Evolutionary conservation across 2,797 vertebrate genomes (phyloP).

Genomic region (Enteromius afrohamiltoni): DNA sequence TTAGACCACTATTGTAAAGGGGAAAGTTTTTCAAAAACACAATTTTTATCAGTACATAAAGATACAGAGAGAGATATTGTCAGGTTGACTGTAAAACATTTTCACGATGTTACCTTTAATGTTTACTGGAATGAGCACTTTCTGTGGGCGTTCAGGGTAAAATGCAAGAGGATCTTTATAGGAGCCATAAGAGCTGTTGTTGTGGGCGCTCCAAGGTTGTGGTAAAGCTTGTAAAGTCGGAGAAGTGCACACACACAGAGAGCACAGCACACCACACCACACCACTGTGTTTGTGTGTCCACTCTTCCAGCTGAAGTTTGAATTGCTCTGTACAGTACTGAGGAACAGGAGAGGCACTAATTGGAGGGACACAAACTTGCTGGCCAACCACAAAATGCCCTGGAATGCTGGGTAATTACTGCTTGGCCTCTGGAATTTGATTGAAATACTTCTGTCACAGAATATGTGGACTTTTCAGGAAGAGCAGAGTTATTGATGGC

Average conservation of each 20-base stretch:
- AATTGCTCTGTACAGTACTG: slow-evolving; percentile 56
- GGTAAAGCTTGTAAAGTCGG: slow-evolving; percentile 43
- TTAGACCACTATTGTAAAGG: not conserved
- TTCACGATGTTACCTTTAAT: not conserved
- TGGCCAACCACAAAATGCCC: slow-evolving; percentile 75
- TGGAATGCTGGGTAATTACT: slow-evolving; percentile 75
- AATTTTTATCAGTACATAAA: not conserved
- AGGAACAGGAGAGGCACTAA: slow-evolving; percentile 65
- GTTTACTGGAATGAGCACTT: slow-evolving; percentile 44
- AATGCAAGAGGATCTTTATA: slow-evolving; percentile 63
- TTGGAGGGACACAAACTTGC: slow-evolving; percentile 71
- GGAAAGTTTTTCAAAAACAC: not conserved
- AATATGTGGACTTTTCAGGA: slow-evolving; percentile 48
- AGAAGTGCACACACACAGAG: slow-evolving; percentile 48
- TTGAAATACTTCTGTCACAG: slow-evolving; percentile 48
- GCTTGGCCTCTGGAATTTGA: slow-evolving; percentile 65
- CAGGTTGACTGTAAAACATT: not conserved
- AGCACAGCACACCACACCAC: slow-evolving; percentile 61
- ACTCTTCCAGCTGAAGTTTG: slow-evolving; percentile 44
- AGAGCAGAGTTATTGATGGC: slow-evolving; percentile 40
- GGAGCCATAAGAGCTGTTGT: slow-evolving; percentile 61
- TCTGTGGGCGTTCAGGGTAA: slow-evolving; percentile 37
- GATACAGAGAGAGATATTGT: not conserved
- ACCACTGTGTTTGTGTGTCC: slow-evolving; percentile 61
- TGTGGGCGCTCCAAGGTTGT: slow-evolving; percentile 68